Evolutionary conservation across 2,113 vertebrate genomes (phyloP), one percentile per base, ranked within the genome.

Genomic region (Gnathonemus echidnorhynchus): DNA sequence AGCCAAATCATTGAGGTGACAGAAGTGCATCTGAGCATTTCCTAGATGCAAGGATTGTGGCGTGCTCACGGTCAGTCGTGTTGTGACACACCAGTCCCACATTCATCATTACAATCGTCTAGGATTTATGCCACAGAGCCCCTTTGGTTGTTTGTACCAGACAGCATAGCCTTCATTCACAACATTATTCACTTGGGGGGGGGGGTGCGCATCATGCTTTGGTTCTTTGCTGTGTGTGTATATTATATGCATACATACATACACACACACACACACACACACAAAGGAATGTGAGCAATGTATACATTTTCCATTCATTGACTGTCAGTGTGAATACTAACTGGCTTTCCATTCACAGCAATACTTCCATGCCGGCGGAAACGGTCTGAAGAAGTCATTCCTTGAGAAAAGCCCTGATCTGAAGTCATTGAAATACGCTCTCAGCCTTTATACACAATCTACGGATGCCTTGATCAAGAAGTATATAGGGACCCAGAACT

Each of bases 361-460:
- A 99, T 99, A 99, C 90, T 99, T 99, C 94, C 98, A 99, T 91
- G 98, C 98, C 70, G 98, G 98, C 94, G 98, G 98, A 95, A 99
- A 97, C 48, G 98, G 98, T 11, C 93, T 99, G 93, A 99, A 99
- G 95, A 99, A 99, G 96, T 98, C 96, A 87, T 99, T 98, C 95
- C 94, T 99, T 45, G 98, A 99, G 93, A 99, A 98, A 95, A 99
- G 98, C 92, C 96, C 97, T 0, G 98, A 99, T 89, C 95, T 99
- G 62, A 98, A 97, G 92, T 99, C 98, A 89, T 95, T 99, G 91
- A 98, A 95, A 96, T 98, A 99, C 0, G 98, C 98, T 90, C 98
- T 99, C 62, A 98, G 97, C 96, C 98, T 99, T 94, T 99, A 99
- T 94, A 99, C 98, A 15, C 98, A 99, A 94, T 97, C 97, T 85